These are phyloP conservation scores for Dinomys branickii DNA, from an alignment of 2,113 vertebrate genomes.

Conservation along the genomic window DNA sequence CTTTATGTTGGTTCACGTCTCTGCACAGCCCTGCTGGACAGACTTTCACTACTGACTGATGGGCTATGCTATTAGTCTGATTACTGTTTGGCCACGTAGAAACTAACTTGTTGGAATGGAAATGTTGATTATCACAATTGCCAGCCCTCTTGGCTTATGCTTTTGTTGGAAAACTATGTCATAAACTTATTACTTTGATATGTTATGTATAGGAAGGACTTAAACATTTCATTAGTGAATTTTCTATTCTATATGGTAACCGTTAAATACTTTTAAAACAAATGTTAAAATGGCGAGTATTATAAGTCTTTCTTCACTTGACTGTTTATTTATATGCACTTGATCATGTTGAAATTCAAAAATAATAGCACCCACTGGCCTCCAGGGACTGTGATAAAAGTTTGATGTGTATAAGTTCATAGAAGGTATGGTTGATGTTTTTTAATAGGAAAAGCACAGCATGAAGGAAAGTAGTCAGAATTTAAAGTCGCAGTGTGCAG, in stretches of 20 bases:
- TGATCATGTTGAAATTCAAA: neutral
- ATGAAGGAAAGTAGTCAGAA: neutral
- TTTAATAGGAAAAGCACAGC: neutral
- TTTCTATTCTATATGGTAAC: neutral
- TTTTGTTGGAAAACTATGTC: neutral
- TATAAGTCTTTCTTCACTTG: neutral
- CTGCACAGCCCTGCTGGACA: neutral
- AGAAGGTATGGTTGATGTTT: neutral
- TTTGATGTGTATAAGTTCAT: neutral
- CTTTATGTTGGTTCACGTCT: neutral
- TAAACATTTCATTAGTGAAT: neutral
- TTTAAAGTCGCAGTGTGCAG: neutral
- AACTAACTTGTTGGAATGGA: slow-evolving; percentile 39
- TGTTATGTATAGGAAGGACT: neutral
- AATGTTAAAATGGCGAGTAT: neutral
- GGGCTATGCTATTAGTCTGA: slow-evolving; percentile 29
- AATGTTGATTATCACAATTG: slow-evolving; percentile 16
- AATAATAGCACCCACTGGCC: neutral
- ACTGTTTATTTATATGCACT: neutral
- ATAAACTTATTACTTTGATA: neutral
- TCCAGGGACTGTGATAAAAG: neutral
- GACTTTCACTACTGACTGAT: neutral
- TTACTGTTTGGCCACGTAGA: slow-evolving; percentile 35
- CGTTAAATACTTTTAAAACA: neutral
- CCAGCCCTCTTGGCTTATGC: neutral